A percentile compares a stretch with the other conserved stretches of the same genome.
phyloP scores from a whole-genome alignment of 2,113 vertebrate genomes.

The Eurystomus gularis region DNA sequence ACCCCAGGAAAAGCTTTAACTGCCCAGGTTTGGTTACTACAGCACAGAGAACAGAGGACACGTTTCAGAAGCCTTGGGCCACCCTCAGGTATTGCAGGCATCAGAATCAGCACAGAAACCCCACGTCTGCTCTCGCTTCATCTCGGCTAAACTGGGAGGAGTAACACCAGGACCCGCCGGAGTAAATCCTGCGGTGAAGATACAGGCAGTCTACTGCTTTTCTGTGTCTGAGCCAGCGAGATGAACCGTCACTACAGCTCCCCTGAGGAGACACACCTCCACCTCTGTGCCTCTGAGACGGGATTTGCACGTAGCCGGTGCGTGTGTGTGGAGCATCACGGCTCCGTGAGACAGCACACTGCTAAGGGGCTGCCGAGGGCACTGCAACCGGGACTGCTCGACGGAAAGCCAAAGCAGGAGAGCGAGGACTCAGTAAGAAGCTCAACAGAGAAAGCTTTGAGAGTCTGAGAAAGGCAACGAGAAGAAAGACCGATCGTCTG shows the following conservation, averaged over 20 bases:
- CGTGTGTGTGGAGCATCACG: fast-evolving
- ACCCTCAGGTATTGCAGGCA: not conserved
- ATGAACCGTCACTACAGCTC: not conserved
- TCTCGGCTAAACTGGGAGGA: not conserved
- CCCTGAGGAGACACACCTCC: not conserved
- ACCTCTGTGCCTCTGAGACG: too few species aligned
- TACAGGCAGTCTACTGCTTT: fast-evolving
- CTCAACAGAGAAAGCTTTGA: slow-evolving; percentile 40
- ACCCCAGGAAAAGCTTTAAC: not conserved
- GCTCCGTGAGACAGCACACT: too few species aligned
- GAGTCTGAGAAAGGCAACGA: not conserved
- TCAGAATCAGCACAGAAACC: not conserved
- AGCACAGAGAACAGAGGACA: not conserved
- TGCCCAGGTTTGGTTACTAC: not conserved
- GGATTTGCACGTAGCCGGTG: fast-evolving
- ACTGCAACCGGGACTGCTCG: fast-evolving
- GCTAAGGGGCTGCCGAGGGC: not conserved
- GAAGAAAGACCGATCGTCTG: not conserved
- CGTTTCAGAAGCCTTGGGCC: not conserved
- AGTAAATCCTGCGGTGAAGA: not conserved
- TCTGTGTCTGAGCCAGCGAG: not conserved
- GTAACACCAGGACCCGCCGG: not conserved
- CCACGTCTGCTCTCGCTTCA: not conserved
- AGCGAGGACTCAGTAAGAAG: not conserved
- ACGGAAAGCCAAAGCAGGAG: not conserved